These are phyloP conservation scores for Miichthys miiuy DNA, from an alignment of 2,797 vertebrate genomes.

Conservation along the genomic window DNA sequence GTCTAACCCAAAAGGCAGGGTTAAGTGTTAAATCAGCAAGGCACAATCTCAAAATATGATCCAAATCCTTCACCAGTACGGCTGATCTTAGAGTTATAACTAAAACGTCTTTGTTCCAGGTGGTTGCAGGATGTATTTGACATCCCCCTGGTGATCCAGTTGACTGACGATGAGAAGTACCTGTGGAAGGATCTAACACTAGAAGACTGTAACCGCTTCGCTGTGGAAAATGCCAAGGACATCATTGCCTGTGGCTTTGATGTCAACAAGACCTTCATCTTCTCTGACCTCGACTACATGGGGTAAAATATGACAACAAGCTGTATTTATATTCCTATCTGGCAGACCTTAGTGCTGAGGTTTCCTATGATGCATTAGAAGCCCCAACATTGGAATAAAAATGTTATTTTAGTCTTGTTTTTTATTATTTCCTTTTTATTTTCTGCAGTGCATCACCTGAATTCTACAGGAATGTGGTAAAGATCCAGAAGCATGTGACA, in stretches of 20 bases:
- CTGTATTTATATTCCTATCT: neutral
- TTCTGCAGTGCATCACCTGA: conserved; percentile 86
- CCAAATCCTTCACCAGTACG: neutral
- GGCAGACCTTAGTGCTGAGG: neutral
- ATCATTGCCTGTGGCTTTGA: conserved; percentile 98
- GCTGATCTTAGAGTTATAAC: neutral
- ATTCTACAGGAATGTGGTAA: conserved; percentile 96
- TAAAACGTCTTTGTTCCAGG: conserved; percentile 74
- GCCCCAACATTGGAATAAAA: no score
- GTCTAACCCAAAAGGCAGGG: neutral
- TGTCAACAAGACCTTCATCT: conserved; percentile 97
- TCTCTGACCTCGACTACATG: conserved; percentile 97
- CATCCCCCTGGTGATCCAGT: conserved; percentile 94
- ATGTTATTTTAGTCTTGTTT: neutral
- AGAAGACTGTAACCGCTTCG: conserved; percentile 90
- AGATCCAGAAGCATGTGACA: conserved; percentile 97
- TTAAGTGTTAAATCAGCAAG: neutral
- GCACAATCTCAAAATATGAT: neutral
- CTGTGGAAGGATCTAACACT: conserved; percentile 97
- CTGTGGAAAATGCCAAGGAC: conserved; percentile 94
- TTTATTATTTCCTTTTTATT: neutral
- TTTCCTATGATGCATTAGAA: neutral
- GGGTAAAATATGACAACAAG: conserved; percentile 84
- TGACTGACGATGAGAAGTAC: conserved; percentile 99
- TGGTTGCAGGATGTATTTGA: conserved; percentile 98